Conservation (phyloP, 2,113 vertebrate genomes). For the Ondatra zibethicus region DNA sequence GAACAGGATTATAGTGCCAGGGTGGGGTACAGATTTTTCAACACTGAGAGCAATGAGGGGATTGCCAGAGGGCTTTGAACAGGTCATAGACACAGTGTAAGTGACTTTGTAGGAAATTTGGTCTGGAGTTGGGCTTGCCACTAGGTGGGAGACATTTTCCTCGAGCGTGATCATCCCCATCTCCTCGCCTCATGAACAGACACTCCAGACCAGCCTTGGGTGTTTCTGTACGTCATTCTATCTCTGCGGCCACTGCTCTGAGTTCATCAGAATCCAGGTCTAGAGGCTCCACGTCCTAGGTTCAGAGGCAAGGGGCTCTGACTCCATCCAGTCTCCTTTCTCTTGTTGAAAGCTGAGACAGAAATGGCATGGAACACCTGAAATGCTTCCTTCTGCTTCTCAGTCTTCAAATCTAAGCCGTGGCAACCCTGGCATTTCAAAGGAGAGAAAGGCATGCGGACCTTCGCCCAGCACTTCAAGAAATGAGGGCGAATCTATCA, state of each 20-base stretch:
- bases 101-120: neutral
- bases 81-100: neutral
- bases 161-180: rapidly evolving
- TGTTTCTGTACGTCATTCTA: neutral
- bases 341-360: neutral
- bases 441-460: slow-evolving; percentile 84
- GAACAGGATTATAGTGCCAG: too few relatives aligned
- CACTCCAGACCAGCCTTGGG: neutral
- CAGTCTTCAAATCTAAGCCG: slow-evolving; percentile 79
- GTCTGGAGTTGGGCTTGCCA: neutral
- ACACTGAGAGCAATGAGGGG: neutral
- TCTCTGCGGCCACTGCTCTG: neutral
- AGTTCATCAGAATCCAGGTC: neutral
- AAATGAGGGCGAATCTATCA: slow-evolving; percentile 82
- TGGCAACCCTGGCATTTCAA: slow-evolving; percentile 84
- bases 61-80: neutral
- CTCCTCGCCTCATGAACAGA: neutral
- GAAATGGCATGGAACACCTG: slow-evolving; percentile 72
- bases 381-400: slow-evolving; percentile 53
- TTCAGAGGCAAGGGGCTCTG: slow-evolving; percentile 2
- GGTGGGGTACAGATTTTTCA: neutral
- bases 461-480: slow-evolving; percentile 85
- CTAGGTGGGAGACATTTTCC: neutral
- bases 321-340: neutral
- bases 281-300: neutral